Percentiles rank a stretch among this genome's conserved stretches.
These are phyloP conservation scores for Lasaia peninsularis DNA, from an alignment of 1,140 invertebrate species.

Conservation along the genomic window DNA sequence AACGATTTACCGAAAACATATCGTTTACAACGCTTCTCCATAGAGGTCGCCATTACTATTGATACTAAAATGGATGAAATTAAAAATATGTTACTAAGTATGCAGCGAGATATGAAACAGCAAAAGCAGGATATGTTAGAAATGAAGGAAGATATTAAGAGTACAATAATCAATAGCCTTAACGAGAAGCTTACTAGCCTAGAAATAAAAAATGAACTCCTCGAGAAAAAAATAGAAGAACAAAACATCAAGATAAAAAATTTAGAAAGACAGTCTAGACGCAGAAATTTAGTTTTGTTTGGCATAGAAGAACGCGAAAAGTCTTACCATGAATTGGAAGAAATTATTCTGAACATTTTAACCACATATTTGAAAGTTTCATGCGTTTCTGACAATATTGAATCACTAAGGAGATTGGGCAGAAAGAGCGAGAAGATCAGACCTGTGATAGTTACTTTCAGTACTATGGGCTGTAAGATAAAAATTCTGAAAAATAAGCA, in stretches of 20 bases:
- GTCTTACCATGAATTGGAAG: neutral
- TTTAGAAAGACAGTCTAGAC: neutral
- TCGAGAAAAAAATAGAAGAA: conserved; percentile 29
- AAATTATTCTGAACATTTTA: conserved; percentile 3
- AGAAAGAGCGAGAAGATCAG: conserved; percentile 7
- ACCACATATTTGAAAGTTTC: neutral
- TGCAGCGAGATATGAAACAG: conserved; percentile 33
- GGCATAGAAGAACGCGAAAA: conserved; percentile 8
- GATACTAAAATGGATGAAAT: conserved; percentile 28
- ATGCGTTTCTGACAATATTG: neutral
- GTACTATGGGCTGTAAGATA: conserved; percentile 13
- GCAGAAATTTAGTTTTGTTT: conserved; percentile 6
- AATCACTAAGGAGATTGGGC: conserved; percentile 1
- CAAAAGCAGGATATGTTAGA: conserved; percentile 37
- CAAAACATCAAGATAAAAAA: neutral
- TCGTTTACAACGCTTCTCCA: neutral
- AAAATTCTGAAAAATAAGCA: conserved; percentile 11
- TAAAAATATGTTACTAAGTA: conserved; percentile 29
- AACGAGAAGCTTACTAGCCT: conserved; percentile 32
- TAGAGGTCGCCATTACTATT: conserved; percentile 20
- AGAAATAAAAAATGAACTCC: conserved; percentile 32
- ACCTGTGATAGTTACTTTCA: conserved; percentile 9
- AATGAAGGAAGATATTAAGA: conserved; percentile 38
- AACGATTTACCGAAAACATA: neutral
- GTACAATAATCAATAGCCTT: conserved; percentile 31